Percentiles rank a stretch among this genome's conserved stretches.
Evolutionary conservation across 2,797 vertebrate species (phyloP).

Genomic region (Sciaenops ocellatus): DNA sequence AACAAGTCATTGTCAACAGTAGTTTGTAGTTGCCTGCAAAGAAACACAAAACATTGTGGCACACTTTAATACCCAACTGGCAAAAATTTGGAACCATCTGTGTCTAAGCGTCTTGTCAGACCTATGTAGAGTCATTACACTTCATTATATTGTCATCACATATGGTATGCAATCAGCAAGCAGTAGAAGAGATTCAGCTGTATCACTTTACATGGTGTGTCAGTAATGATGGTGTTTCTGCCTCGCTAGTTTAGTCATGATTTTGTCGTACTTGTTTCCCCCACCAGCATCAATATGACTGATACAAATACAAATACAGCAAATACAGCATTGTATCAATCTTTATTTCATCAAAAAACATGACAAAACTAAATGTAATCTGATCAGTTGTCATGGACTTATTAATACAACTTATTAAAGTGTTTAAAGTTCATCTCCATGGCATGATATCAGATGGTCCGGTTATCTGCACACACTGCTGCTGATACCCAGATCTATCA

Average conservation of each 20-base stretch:
- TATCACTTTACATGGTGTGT: not conserved
- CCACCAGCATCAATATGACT: too few species aligned
- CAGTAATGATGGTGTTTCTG: not conserved
- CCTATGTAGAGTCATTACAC: not conserved
- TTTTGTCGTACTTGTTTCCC: not conserved
- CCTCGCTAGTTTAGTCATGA: not conserved
- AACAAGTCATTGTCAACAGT: not conserved
- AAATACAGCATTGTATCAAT: too few species aligned
- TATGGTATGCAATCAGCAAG: constrained; percentile 3
- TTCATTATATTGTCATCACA: not conserved
- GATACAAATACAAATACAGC: too few species aligned
- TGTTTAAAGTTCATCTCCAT: not conserved
- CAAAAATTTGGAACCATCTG: not conserved
- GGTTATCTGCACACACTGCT: not conserved
- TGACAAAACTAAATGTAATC: too few species aligned
- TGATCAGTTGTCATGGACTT: too few species aligned
- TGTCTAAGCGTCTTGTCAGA: not conserved
- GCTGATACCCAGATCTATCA: not conserved
- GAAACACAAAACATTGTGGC: not conserved
- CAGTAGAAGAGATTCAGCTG: not conserved
- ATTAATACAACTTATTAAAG: too few species aligned
- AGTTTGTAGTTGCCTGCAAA: not conserved
- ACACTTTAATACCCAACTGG: not conserved
- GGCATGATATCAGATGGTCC: not conserved
- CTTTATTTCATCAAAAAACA: too few species aligned